Evolutionary conservation across 2,888 invertebrate genomes (phyloP), one percentile per base, ranked within the genome.

Genomic region (Drosophila basisetae): DNA sequence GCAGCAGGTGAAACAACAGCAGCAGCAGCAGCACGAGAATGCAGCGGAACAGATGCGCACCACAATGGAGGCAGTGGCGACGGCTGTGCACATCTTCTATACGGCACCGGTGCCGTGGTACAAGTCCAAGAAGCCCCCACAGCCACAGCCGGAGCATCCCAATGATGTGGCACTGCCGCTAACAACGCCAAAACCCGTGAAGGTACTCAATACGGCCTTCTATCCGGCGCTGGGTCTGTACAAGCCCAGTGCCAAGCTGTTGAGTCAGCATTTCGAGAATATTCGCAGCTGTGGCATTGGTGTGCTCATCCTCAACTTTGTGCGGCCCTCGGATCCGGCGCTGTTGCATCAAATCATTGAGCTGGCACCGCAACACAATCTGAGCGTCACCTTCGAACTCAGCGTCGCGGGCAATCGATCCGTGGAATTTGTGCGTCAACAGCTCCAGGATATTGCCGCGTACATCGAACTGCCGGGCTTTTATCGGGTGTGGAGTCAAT

Each of bases 201-300:
- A 87, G 61, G 89, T 92, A 4, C 77, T 93, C 6, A 92, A 93
- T 71, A 92, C 91, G 4, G 91, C 93, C 41, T 93, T 93, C 78
- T 93, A 93, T 91, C 93, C 94, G 13, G 88, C 92, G 0, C 43
- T 92, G 69, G 93, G 93, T 3, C 64, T 93, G 9, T 92, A 93
- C 83, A 93, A 84, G 65, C 91, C 91, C 11, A 92, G 91, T 22
- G 61, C 71, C 4, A 89, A 91, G 61, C 92, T 95, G 41, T 92
- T 96, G 41, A 92, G 94, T 31, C 92, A 94, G 61, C 96, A 96
- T 80, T 95, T 96, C 94, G 92, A 94, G 77, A 95, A 95, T 91
- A 94, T 96, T 18, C 93, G 94, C 55, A 94, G 93, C 53, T 94
- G 95, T 56, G 95, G 95, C 60, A 94, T 95, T 72, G 95, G 95